Evolutionary conservation across 2,888 invertebrate species (phyloP).

Genomic region (Lathronympha strigana): DNA sequence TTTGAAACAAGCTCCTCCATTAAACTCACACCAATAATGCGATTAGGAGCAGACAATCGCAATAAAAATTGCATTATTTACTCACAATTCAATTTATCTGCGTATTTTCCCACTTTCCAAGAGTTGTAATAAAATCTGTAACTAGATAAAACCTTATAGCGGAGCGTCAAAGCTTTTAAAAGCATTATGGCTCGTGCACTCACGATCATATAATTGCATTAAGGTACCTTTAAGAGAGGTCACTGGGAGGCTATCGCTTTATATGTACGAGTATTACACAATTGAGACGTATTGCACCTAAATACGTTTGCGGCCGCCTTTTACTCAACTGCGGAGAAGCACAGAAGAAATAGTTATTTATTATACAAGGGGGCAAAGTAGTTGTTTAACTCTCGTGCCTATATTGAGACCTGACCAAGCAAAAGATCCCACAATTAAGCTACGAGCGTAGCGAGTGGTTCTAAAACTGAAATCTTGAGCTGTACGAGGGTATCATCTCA

Average conservation of each 20-base stretch:
- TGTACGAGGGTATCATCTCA: no score
- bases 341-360: no score
- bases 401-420: no score
- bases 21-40: neutral
- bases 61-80: conserved; percentile 8
- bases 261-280: neutral
- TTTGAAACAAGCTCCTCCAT: neutral
- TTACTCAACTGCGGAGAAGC: no score
- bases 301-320: no score
- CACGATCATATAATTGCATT: conserved; percentile 19
- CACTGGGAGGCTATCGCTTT: conserved; percentile 2
- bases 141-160: conserved; percentile 13
- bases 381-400: no score
- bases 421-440: no score
- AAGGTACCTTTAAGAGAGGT: conserved; percentile 17
- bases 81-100: neutral
- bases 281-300: no score
- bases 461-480: no score
- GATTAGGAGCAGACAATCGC: neutral
- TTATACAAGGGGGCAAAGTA: no score
- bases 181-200: conserved; percentile 18
- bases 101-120: neutral
- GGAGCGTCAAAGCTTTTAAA: conserved; percentile 23
- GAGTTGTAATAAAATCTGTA: conserved; percentile 11
- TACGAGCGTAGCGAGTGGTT: no score